phyloP scores from a whole-genome alignment of 2,888 invertebrate genomes.

The Diaphora mendica region DNA sequence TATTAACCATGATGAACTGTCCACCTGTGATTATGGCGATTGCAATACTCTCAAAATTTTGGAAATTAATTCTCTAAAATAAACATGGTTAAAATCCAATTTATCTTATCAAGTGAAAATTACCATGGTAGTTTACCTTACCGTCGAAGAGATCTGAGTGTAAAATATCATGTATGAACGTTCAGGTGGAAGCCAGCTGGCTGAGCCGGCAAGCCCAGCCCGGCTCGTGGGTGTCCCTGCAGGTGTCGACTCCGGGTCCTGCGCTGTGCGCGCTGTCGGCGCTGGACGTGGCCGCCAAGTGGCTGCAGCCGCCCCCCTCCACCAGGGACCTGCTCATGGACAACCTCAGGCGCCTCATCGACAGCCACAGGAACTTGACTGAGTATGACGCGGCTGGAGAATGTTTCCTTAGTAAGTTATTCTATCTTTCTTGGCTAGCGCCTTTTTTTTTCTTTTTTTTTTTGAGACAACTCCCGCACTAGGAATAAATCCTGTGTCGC shows the following conservation, averaged over 20 bases:
- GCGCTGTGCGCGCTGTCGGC: constrained; percentile 77
- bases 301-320: constrained; percentile 54
- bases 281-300: constrained; percentile 67
- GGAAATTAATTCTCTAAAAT: no score
- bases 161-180: neutral
- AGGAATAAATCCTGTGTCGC: no score
- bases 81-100: no score
- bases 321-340: constrained; percentile 63
- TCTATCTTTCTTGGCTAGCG: neutral
- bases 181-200: constrained; percentile 75
- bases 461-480: no score
- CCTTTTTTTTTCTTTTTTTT: no score
- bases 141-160: no score
- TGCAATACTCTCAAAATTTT: no score
- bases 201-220: constrained; percentile 67
- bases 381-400: constrained; percentile 75
- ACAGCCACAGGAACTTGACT: constrained; percentile 72
- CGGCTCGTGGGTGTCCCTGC: constrained; percentile 64
- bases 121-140: neutral
- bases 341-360: constrained; percentile 63
- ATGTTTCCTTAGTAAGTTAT: constrained; percentile 71
- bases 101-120: no score
- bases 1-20: no score
- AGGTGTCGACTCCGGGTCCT: constrained; percentile 68
- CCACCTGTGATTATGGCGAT: no score